A percentile compares a stretch with the other conserved stretches of the same genome.
These are phyloP conservation scores for Theropithecus gelada DNA, from an alignment of 2,113 vertebrate species.

Conservation along the genomic window DNA sequence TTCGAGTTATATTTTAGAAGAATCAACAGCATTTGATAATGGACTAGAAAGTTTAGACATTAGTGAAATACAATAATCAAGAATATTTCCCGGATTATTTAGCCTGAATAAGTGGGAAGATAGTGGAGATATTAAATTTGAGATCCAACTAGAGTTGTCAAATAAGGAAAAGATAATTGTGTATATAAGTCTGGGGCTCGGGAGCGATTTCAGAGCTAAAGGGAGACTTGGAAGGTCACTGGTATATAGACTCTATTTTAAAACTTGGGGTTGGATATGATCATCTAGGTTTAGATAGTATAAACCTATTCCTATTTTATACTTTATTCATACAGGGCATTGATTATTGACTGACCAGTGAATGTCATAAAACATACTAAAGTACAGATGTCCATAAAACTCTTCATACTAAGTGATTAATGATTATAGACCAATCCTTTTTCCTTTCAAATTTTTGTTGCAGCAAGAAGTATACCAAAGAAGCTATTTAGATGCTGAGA, in stretches of 20 bases:
- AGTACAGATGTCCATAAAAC: background rate
- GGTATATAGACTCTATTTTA: background rate
- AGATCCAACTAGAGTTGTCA: background rate
- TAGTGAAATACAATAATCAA: background rate
- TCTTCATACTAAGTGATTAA: background rate
- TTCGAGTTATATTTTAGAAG: background rate
- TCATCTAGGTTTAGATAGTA: background rate
- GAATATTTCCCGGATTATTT: background rate
- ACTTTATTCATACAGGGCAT: background rate
- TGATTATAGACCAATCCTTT: background rate
- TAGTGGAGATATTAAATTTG: background rate
- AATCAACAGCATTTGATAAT: background rate
- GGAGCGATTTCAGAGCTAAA: background rate
- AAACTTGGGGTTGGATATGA: background rate
- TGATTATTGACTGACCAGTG: background rate
- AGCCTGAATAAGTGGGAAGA: background rate
- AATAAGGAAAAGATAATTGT: background rate
- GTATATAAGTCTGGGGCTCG: background rate
- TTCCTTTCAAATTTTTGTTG: background rate
- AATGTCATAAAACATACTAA: background rate
- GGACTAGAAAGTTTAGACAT: background rate
- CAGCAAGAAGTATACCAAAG: background rate
- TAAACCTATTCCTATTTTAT: background rate
- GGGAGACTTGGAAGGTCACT: background rate
- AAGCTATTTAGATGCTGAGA: background rate